Base-by-base conservation (phyloP, 2,113 vertebrate species). In the Ploceus nigricollis region DNA sequence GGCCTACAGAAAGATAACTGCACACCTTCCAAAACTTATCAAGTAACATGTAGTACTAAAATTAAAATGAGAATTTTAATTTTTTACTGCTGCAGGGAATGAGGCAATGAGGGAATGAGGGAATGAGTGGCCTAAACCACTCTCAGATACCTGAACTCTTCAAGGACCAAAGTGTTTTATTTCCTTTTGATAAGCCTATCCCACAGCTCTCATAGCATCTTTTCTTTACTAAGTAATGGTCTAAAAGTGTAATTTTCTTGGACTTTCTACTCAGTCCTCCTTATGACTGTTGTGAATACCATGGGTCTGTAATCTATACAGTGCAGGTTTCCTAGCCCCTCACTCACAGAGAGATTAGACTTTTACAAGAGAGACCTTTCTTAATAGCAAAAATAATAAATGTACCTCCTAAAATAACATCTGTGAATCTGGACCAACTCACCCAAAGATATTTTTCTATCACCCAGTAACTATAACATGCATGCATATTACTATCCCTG, bases 301-400 rank as follows among this genome's bases (percentile, higher is more conserved):
- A 39, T 35, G 45, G n/a, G 16, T 72, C 77, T 90, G 72, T 82
- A 90, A 96, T 16, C 69, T 60, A 35, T 48, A 65, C 40, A 81
- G 30, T 0, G 1, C 44, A 48, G 19, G 48, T 93, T 93, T 81
- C 60, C 76, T 56, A 71, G 31, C 22, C 82, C 30, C 88, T 87
- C 31, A n/a, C 6, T 92, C 82, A 78, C 47, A 77, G 47, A 86
- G 84, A 87, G 58, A 89, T 97, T 90, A 96, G 85, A 35, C 27
- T 96, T 97, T 96, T 95, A 92, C 79, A 86, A 82, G 84, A 82
- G 50, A 93, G 71, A 70, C 79, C 51, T 91, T 93, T 70, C 82
- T 90, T 89, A 86, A 73, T 82, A 84, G 86, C 45, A 93, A 84
- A 93, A 96, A 71, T 78, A 94, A 93, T 90, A 95, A 92, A 94